Evolutionary conservation across 2,797 vertebrate species (phyloP), one percentile per base, ranked within the genome.

Genomic region (Ceyx erithaca): DNA sequence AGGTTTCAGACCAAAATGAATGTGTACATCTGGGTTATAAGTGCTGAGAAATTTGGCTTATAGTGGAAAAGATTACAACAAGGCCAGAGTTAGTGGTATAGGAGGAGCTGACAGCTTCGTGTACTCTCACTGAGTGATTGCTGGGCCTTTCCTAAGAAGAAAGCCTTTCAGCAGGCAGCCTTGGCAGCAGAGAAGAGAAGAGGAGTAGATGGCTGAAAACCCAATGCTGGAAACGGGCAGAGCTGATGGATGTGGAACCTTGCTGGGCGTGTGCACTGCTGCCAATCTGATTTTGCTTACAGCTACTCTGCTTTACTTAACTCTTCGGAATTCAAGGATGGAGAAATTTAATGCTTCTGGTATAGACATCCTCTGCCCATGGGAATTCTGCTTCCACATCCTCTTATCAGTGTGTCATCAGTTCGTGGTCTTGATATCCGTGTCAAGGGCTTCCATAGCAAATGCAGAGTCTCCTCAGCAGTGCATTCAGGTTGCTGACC

Each of bases 1-100:
- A 92, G 83, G 92, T 96, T 95, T 95, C 84, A 94, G 69, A 94
- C 82, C 89, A 90, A 96, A 96, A 95, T 86, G 84, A 85, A 85
- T 90, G 75, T 72, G 58, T 95, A 92, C 89, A 91, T 92, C 80
- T 95, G 94, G 75, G 91, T 93, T 31, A 6, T 80, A 79, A 95
- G 84, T 45, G 69, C 87, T 46, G 76, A 85, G 82, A 95, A 93
- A 94, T 83, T 84, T 96, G 94, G 95, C 96, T 96, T 92, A 86
- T 81, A 87, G 93, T 95, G 92, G 95, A 96, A 96, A 97, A 97
- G 88, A 95, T 92, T 93, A 92, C 86, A 79, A 72, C 77, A 89
- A 94, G 82, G 92, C 91, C 68, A 86, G 4, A 41, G 79, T 94
- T 95, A 95, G 82, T 59, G 81, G 91, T 86, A 64, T 45, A 93